These are phyloP conservation scores for Polyergus mexicanus DNA, from an alignment of 1,140 invertebrate species.

Conservation along the genomic window DNA sequence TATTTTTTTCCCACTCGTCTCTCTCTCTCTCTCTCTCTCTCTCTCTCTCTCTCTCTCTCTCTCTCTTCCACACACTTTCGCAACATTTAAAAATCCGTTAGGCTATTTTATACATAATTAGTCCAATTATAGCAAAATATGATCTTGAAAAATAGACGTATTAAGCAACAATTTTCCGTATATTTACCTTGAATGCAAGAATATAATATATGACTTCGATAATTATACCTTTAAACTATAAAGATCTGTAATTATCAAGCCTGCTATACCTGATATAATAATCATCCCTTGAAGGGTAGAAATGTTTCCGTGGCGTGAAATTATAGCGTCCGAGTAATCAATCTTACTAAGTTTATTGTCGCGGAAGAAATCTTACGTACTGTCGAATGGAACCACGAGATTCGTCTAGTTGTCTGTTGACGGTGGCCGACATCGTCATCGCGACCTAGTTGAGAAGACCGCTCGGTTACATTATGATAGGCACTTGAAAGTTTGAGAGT, in stretches of 20 bases:
- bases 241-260: not conserved
- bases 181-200: not conserved
- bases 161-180: not conserved
- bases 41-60: too few species aligned
- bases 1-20: too few species aligned
- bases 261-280: not conserved
- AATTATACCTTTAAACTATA: not conserved
- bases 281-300: conserved; percentile 16
- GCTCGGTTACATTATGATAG: conserved; percentile 62
- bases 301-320: not conserved
- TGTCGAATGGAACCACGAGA: conserved; percentile 33
- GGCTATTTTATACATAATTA: not conserved
- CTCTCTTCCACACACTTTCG: not conserved
- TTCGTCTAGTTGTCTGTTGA: conserved; percentile 57
- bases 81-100: conserved; percentile 21
- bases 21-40: too few species aligned
- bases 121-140: not conserved
- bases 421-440: conserved; percentile 52
- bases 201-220: not conserved
- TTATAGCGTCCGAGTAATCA: conserved; percentile 27
- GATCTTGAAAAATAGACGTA: not conserved
- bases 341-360: conserved; percentile 45
- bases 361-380: conserved; percentile 32
- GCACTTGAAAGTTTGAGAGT: conserved; percentile 66
- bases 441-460: conserved; percentile 44